Evolutionary conservation across 1,140 invertebrate species (phyloP).

Genomic region (Macrobrachium rosenbergii): DNA sequence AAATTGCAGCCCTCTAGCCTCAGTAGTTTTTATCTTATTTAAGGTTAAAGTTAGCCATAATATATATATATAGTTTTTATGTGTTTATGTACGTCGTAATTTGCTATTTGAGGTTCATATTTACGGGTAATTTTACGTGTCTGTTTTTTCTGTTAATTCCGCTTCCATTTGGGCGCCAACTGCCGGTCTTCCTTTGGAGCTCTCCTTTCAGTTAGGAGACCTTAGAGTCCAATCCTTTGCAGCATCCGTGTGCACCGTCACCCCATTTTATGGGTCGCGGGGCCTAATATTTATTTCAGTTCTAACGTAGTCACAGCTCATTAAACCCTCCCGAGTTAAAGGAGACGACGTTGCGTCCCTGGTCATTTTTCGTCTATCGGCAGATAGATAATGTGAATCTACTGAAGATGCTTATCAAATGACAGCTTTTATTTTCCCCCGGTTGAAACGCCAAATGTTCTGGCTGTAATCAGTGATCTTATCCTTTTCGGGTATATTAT

Average conservation of each 20-base stretch:
- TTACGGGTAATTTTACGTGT: neutral
- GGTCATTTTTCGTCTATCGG: too few species aligned
- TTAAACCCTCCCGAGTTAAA: conserved; percentile 43
- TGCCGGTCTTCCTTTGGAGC: neutral
- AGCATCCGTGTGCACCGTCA: neutral
- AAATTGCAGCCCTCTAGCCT: too few species aligned
- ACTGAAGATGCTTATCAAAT: too few species aligned
- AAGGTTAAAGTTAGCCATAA: too few species aligned
- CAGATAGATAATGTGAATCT: too few species aligned
- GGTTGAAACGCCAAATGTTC: too few species aligned
- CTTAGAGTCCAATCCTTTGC: neutral
- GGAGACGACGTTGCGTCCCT: neutral
- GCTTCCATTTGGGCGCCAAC: neutral
- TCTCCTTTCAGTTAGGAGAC: neutral
- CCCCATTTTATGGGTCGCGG: conserved; percentile 36
- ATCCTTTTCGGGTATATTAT: too few species aligned
- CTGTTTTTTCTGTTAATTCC: neutral
- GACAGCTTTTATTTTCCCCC: too few species aligned
- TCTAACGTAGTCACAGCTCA: conserved; percentile 52
- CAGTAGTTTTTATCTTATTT: too few species aligned
- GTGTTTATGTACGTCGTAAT: neutral
- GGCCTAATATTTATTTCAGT: conserved; percentile 43
- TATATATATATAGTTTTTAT: neutral
- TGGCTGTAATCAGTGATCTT: too few species aligned
- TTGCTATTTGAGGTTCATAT: neutral